Evolutionary conservation across 2,113 vertebrate species (phyloP).

Genomic region (Sakesphorus luctuosus): DNA sequence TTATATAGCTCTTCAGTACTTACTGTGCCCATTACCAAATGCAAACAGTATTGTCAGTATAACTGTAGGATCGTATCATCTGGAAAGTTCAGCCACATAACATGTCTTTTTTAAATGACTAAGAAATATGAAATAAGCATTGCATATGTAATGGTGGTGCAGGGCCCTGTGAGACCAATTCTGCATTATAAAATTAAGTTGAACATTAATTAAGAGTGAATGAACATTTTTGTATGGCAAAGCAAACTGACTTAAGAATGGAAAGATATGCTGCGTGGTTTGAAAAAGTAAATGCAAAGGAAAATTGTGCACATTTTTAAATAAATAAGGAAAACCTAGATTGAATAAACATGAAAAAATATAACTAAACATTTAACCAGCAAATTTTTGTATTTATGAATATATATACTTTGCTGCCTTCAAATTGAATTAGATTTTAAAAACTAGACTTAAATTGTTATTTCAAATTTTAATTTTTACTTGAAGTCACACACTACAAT

Average conservation of each 20-base stretch:
- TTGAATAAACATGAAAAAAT: conserved; percentile 68
- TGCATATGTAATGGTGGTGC: conserved; percentile 13
- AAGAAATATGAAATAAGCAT: conserved; percentile 24
- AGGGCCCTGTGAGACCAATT: conserved; percentile 61
- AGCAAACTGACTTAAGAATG: conserved; percentile 60
- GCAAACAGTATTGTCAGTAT: neutral
- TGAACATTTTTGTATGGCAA: conserved; percentile 58
- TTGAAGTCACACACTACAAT: neutral
- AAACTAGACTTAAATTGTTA: neutral
- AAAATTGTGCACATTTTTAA: conserved; percentile 59
- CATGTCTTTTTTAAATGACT: neutral
- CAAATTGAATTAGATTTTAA: neutral
- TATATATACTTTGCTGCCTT: neutral
- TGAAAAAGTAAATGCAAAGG: conserved; percentile 60
- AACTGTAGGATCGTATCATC: neutral
- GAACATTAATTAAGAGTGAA: conserved; percentile 63
- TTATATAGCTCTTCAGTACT: neutral
- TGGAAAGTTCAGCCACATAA: conserved; percentile 12
- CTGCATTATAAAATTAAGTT: conserved; percentile 57
- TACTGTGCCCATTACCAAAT: neutral
- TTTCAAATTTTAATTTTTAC: conserved; percentile 51
- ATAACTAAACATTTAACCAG: conserved; percentile 42
- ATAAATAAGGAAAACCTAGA: conserved; percentile 60
- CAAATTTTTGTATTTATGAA: neutral
- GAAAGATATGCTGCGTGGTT: conserved; percentile 45